phyloP scores from a whole-genome alignment of 2,113 vertebrate genomes.

The Girardinichthys multiradiatus region DNA sequence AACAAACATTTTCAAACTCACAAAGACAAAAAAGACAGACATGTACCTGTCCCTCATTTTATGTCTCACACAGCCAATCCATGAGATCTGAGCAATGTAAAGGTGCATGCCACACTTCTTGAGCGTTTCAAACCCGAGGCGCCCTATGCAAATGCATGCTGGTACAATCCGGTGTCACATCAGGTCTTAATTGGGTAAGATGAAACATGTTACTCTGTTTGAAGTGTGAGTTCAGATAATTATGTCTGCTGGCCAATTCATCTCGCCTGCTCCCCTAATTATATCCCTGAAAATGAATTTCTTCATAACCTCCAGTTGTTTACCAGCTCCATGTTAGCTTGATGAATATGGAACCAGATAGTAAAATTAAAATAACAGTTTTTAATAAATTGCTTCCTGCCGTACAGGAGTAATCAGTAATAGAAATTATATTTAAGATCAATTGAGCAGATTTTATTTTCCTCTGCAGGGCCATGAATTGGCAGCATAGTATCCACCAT shows the following conservation, averaged over 20 bases:
- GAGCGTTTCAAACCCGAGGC: not conserved
- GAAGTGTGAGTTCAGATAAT: conserved; percentile 31
- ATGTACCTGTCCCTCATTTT: conserved; percentile 20
- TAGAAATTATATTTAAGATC: not conserved
- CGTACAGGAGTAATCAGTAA: not conserved
- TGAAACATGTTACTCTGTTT: conserved; percentile 12
- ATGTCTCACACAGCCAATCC: not conserved
- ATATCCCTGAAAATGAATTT: conserved; percentile 29
- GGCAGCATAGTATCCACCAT: conserved; percentile 45
- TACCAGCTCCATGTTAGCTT: not conserved
- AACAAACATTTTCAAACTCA: conserved; percentile 56
- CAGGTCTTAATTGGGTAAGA: conserved; percentile 8
- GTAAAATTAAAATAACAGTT: conserved; percentile 6
- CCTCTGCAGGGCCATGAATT: conserved; percentile 22
- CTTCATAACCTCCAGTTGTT: conserved; percentile 7
- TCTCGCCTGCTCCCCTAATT: conserved; percentile 6
- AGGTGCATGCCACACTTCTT: not conserved
- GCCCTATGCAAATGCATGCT: not conserved
- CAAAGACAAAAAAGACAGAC: conserved; percentile 49
- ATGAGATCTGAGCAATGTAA: not conserved
- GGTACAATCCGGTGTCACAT: not conserved
- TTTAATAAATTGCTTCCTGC: not conserved
- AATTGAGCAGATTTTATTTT: conserved; percentile 8
- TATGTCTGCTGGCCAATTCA: conserved; percentile 7
- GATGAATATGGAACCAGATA: not conserved